phyloP scores from a whole-genome alignment of 2,888 invertebrate species.

The Acleris literana region DNA sequence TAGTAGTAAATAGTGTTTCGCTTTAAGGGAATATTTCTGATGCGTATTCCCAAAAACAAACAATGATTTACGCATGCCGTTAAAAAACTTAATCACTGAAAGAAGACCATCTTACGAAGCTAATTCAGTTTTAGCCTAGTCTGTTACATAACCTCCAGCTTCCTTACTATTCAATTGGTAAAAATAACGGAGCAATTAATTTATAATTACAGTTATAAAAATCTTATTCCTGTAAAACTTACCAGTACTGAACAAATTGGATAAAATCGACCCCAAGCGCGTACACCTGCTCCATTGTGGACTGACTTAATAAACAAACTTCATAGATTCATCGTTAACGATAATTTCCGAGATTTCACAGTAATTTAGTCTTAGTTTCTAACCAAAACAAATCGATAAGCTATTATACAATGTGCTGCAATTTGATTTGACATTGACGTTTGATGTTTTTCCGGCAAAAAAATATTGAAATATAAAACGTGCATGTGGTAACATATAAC shows the following conservation, averaged over 20 bases:
- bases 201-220: constrained; percentile 21
- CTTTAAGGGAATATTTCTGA: too few species aligned
- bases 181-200: not conserved
- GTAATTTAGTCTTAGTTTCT: constrained; percentile 22
- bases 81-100: not conserved
- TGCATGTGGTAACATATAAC: too few species aligned
- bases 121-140: not conserved
- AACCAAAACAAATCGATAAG: constrained; percentile 34
- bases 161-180: not conserved
- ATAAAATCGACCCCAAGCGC: constrained; percentile 65
- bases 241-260: constrained; percentile 66
- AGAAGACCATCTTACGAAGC: not conserved
- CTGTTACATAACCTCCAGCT: not conserved
- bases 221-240: constrained; percentile 35
- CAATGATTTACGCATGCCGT: not conserved
- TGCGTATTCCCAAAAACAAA: too few species aligned
- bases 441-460: not conserved
- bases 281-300: constrained; percentile 67
- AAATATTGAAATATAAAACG: too few species aligned
- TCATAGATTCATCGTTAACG: constrained; percentile 27
- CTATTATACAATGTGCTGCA: not conserved
- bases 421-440: not conserved
- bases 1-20: too few species aligned
- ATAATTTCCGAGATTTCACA: constrained; percentile 9
- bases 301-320: constrained; percentile 3